Percentiles rank a stretch among this genome's conserved stretches.
These are phyloP conservation scores for Hylaea fasciaria DNA, from an alignment of 2,888 invertebrate genomes.

Conservation along the genomic window DNA sequence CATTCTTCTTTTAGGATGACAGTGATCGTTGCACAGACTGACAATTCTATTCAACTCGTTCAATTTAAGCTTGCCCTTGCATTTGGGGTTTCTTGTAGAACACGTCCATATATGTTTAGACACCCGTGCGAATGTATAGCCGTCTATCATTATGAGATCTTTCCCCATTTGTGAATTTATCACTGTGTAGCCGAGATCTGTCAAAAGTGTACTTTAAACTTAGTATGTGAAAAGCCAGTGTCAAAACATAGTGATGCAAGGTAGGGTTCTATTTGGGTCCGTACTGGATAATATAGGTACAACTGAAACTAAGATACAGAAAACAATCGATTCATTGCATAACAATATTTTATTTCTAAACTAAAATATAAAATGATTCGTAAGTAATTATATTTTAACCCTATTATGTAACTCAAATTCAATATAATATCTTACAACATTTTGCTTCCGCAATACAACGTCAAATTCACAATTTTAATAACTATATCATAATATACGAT, in stretches of 20 bases:
- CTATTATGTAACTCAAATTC: no score
- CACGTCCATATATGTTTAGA: slow-evolving; percentile 52
- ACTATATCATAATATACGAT: no score
- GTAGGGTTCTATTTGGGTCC: not conserved
- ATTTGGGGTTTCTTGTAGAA: slow-evolving; percentile 46
- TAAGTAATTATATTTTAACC: no score
- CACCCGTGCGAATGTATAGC: slow-evolving; percentile 49
- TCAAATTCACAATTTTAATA: no score
- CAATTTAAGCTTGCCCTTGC: slow-evolving; percentile 51
- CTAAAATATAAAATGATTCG: no score
- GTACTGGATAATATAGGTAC: no score
- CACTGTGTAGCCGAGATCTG: slow-evolving; percentile 39
- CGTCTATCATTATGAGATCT: slow-evolving; percentile 48
- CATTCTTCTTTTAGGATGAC: slow-evolving; percentile 33
- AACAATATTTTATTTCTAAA: no score
- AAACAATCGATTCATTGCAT: no score
- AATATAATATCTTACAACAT: no score
- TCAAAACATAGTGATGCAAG: not conserved
- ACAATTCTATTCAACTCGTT: slow-evolving; percentile 33
- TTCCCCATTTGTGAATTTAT: slow-evolving; percentile 50
- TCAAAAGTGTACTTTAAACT: slow-evolving; percentile 12
- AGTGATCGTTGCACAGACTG: slow-evolving; percentile 38
- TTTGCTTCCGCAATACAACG: no score
- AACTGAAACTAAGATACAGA: no score
- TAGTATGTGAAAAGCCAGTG: not conserved